Percentiles rank a stretch among this genome's conserved stretches.
These are phyloP conservation scores for Bradypodion ventrale DNA, from an alignment of 2,797 vertebrate genomes.

Conservation along the genomic window DNA sequence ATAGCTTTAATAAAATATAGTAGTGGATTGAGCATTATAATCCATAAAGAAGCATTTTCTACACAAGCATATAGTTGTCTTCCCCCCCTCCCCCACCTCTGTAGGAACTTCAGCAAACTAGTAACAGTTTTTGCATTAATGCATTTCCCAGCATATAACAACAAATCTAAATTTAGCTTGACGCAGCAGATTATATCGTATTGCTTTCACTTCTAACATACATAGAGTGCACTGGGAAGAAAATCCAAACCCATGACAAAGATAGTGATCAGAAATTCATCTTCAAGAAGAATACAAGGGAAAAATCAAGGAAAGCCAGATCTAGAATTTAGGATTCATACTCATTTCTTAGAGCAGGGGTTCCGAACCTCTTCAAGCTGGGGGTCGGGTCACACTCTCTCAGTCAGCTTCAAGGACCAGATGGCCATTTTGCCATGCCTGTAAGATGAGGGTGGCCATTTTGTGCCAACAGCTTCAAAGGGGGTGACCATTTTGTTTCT, in stretches of 20 bases:
- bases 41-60: not conserved
- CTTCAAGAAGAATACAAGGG: not conserved
- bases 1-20: constrained; percentile 20
- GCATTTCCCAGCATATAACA: not conserved
- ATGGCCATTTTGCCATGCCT: no score
- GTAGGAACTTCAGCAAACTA: not conserved
- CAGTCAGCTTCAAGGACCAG: no score
- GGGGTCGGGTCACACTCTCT: no score
- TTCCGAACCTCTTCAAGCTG: no score
- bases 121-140: constrained; percentile 36
- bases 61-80: not conserved
- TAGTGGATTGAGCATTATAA: not conserved
- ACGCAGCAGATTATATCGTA: not conserved
- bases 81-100: not conserved
- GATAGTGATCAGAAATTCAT: not conserved
- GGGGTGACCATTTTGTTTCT: no score
- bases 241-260: not conserved
- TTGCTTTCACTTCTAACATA: not conserved
- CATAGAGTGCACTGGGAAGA: fast-evolving
- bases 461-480: no score
- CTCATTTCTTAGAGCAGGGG: not conserved
- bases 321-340: not conserved
- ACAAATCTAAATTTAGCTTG: constrained; percentile 24
- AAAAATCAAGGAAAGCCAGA: not conserved
- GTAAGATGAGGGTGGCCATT: no score